phyloP scores from a whole-genome alignment of 2,888 invertebrate genomes.

The Drosophila leonis region DNA sequence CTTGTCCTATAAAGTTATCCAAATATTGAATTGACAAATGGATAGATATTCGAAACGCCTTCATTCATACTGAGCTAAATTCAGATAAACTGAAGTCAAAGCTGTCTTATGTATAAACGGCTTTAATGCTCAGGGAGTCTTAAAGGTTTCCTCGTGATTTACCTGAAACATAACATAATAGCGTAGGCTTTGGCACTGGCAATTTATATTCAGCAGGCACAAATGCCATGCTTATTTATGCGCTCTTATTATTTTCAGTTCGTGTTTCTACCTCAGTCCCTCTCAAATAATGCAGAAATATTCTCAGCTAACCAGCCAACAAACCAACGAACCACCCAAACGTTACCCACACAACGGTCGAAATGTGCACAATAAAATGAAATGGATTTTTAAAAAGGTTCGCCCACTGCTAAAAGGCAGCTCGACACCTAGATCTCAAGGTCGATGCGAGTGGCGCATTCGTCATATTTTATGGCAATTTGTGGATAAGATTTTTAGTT shows the following conservation, averaged over 20 bases:
- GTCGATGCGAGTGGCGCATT: conserved; percentile 52
- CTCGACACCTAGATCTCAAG: conserved; percentile 31
- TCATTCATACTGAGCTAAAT: not conserved
- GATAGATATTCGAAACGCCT: not conserved
- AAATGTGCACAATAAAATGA: conserved; percentile 62
- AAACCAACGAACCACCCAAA: conserved; percentile 24
- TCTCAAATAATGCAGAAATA: conserved; percentile 77
- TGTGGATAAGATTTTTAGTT: conserved; percentile 26
- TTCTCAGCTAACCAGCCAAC: conserved; percentile 47
- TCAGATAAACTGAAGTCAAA: not conserved
- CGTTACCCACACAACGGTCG: conserved; percentile 39
- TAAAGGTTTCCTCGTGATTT: not conserved
- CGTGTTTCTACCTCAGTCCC: conserved; percentile 61
- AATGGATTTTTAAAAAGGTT: conserved; percentile 71
- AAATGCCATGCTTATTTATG: conserved; percentile 62
- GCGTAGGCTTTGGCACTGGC: conserved; percentile 19
- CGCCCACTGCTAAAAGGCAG: conserved; percentile 35
- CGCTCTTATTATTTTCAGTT: conserved; percentile 48
- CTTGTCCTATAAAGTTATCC: not conserved
- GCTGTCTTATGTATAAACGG: not conserved
- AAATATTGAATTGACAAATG: not conserved
- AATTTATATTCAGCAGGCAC: conserved; percentile 56
- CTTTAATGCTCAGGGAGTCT: not conserved
- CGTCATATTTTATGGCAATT: conserved; percentile 66
- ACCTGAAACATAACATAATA: conserved; percentile 11